A percentile compares a stretch with the other conserved stretches of the same genome.
Evolutionary conservation across 2,797 vertebrate species (phyloP).

Genomic region (Enteromius trimaculatus): DNA sequence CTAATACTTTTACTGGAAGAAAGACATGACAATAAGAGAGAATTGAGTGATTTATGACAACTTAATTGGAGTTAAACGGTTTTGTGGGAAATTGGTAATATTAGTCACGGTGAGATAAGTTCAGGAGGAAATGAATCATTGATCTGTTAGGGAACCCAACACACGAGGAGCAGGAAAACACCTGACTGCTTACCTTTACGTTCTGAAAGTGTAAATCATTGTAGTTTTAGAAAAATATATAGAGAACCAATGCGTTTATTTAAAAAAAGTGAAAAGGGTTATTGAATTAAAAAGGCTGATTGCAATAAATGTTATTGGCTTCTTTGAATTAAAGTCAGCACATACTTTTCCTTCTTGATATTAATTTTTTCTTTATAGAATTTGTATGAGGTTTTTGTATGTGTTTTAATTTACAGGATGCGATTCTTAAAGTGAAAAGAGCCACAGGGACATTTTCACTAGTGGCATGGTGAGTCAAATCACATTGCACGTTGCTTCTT

Average conservation of each 20-base stretch:
- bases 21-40: background rate
- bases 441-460: conserved; percentile 82
- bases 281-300: background rate
- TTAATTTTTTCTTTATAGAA: background rate
- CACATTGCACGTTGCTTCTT: background rate
- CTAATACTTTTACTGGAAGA: background rate
- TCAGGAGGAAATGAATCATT: conserved; percentile 4
- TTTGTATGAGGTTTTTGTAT: background rate
- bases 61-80: background rate
- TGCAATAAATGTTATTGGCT: no score
- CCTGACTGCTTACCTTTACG: background rate
- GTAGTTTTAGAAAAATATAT: background rate
- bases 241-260: background rate
- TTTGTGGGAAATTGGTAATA: background rate
- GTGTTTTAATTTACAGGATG: conserved; percentile 68
- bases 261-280: background rate
- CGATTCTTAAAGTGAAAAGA: conserved; percentile 79
- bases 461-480: conserved; percentile 76
- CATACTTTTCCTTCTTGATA: background rate
- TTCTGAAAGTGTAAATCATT: background rate
- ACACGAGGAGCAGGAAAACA: background rate
- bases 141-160: background rate
- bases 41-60: background rate
- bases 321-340: background rate
- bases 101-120: background rate